phyloP scores from a whole-genome alignment of 2,888 invertebrate species.

The Odontocolon sp. region DNA sequence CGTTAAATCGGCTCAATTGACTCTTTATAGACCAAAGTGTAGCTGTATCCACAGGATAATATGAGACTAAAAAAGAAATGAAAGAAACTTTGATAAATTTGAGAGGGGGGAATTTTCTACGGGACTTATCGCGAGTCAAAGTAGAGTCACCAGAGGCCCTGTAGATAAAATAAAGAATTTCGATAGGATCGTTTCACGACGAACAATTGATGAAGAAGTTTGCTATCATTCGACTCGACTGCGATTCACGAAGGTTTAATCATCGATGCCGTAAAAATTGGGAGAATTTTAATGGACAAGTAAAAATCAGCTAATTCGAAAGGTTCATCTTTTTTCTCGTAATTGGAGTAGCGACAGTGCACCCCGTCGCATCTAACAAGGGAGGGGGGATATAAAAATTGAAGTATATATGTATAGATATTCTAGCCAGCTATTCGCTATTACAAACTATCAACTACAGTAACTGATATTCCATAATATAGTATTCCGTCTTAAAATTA shows the following conservation, averaged over 20 bases:
- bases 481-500: conserved; percentile 75
- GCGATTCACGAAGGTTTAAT: conserved; percentile 24
- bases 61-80: neutral
- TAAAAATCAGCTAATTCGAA: conserved; percentile 3
- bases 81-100: neutral
- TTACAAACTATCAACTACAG: conserved; percentile 75
- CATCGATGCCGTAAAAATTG: neutral
- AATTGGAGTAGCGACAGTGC: conserved; percentile 46
- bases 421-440: conserved; percentile 74
- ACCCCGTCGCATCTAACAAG: conserved; percentile 68
- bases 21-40: neutral
- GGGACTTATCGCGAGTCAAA: conserved; percentile 46
- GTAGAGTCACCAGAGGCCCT: conserved; percentile 34
- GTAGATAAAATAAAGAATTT: conserved; percentile 6
- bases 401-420: conserved; percentile 68
- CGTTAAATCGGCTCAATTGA: neutral
- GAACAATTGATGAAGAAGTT: conserved; percentile 1
- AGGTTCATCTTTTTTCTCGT: conserved; percentile 19
- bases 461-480: conserved; percentile 74
- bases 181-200: neutral
- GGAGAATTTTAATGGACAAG: conserved; percentile 26
- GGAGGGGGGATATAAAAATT: conserved; percentile 75
- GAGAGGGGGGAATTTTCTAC: neutral
- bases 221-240: conserved; percentile 3
- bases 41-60: neutral